Conservation (phyloP, 2,797 vertebrate genomes). For the Nasua narica region DNA sequence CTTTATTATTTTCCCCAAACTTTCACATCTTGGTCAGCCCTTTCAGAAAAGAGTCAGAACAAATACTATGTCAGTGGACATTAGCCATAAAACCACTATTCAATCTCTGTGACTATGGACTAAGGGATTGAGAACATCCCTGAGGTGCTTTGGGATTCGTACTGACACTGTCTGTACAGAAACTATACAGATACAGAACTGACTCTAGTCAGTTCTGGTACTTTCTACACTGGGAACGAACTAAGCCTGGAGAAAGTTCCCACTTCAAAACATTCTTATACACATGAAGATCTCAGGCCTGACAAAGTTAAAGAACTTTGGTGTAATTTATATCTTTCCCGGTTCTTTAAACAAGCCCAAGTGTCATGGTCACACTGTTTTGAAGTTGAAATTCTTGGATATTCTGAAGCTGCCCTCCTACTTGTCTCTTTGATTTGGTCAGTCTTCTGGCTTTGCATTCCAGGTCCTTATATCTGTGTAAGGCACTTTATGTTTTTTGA, state of each 20-base stretch:
- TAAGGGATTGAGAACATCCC: background rate
- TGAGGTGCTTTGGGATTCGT: background rate
- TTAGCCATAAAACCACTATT: background rate
- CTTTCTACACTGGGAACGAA: background rate
- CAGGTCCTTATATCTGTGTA: background rate
- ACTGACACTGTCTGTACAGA: too few relatives aligned
- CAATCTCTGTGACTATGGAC: background rate
- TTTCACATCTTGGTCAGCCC: background rate
- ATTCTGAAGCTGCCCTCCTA: background rate
- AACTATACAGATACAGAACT: too few relatives aligned
- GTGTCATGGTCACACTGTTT: background rate
- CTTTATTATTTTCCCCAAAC: background rate
- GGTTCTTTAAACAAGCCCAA: background rate
- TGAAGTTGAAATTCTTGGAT: background rate
- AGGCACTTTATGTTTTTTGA: background rate
- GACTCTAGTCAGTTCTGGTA: background rate
- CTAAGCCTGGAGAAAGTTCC: background rate
- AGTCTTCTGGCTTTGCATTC: background rate
- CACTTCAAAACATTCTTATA: background rate
- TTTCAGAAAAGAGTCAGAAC: background rate
- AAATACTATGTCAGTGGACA: background rate
- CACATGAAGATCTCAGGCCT: background rate
- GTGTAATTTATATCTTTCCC: background rate
- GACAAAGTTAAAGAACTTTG: background rate
- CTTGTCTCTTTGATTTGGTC: background rate